Percentiles rank a stretch among this genome's conserved stretches.
Evolutionary conservation across 2,888 invertebrate species (phyloP).

Genomic region (Nasonovia ribisnigri): DNA sequence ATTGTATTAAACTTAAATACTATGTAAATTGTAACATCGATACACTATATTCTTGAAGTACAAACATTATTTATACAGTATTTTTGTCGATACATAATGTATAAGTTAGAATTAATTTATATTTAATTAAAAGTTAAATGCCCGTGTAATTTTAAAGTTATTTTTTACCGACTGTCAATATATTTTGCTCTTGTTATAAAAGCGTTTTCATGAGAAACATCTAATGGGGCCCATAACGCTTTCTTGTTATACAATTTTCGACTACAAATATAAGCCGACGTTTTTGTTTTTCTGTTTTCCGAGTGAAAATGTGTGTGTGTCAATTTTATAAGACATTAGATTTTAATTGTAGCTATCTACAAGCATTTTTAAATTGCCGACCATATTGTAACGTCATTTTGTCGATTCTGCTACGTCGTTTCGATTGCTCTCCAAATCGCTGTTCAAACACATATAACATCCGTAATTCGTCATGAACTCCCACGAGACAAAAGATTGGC

Average conservation of each 20-base stretch:
- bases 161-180: not conserved
- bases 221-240: not conserved
- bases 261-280: conserved; percentile 25
- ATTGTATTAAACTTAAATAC: not conserved
- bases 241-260: not conserved
- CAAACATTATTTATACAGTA: not conserved
- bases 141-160: not conserved
- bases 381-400: conserved; percentile 43
- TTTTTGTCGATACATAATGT: not conserved
- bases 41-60: not conserved
- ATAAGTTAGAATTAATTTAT: not conserved
- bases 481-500: conserved; percentile 40
- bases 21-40: not conserved
- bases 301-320: conserved; percentile 11
- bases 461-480: conserved; percentile 57
- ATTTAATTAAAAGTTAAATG: not conserved
- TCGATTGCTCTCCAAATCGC: conserved; percentile 54
- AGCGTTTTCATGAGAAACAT: not conserved
- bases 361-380: conserved; percentile 39
- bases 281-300: conserved; percentile 2
- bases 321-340: conserved; percentile 38
- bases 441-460: conserved; percentile 52
- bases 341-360: conserved; percentile 48
- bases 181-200: not conserved
- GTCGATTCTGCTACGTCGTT: conserved; percentile 46